Conservation (phyloP, 1,140 invertebrate species). For the Tetragnatha versicolor region DNA sequence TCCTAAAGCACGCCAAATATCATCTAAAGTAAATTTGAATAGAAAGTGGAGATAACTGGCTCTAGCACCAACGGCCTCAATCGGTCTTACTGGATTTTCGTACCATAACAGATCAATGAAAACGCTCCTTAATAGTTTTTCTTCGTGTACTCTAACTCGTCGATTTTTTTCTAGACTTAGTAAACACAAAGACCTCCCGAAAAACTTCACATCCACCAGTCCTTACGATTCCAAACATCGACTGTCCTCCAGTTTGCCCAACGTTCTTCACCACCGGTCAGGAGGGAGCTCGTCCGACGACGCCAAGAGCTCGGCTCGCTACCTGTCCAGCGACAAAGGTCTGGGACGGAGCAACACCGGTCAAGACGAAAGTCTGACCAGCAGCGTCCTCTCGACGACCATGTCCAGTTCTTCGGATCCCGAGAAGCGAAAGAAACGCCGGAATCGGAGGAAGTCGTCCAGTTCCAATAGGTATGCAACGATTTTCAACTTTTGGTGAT, state of each 20-base stretch:
- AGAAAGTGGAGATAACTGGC: too few relatives aligned
- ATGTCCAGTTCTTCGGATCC: conserved; percentile 30
- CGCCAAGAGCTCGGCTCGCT: not conserved
- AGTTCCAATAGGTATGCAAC: conserved; percentile 28
- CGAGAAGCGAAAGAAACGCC: conserved; percentile 1
- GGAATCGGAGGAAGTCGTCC: conserved; percentile 29
- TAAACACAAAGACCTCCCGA: too few relatives aligned
- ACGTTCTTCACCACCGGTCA: conserved; percentile 7
- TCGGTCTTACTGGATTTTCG: too few relatives aligned
- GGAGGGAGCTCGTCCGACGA: conserved; percentile 35
- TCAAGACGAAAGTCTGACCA: conserved; percentile 9
- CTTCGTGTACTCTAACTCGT: too few relatives aligned
- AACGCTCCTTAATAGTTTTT: too few relatives aligned
- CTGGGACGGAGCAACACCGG: not conserved
- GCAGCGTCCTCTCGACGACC: not conserved
- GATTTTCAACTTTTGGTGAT: too few relatives aligned
- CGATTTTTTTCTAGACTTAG: too few relatives aligned
- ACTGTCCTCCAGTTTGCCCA: conserved; percentile 19
- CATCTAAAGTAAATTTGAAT: too few relatives aligned
- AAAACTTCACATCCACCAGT: not conserved
- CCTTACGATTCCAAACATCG: conserved; percentile 9
- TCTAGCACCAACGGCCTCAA: too few relatives aligned
- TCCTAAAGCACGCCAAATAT: too few relatives aligned
- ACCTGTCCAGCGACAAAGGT: not conserved
- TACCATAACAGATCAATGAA: too few relatives aligned